phyloP scores from a whole-genome alignment of 1,140 invertebrate species.

The Patella vulgata region DNA sequence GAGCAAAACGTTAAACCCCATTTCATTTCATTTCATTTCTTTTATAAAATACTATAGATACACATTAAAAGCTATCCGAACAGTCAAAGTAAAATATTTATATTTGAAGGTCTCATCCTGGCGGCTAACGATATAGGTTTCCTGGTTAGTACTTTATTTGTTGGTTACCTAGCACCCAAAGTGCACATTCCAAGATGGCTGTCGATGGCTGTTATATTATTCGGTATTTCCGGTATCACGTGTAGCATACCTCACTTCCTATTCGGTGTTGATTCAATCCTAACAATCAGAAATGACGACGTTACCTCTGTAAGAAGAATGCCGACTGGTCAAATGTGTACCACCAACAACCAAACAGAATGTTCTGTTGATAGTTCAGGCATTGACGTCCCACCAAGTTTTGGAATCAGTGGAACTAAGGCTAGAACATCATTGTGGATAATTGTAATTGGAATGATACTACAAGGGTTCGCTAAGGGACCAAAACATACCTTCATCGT shows the following conservation, averaged over 20 bases:
- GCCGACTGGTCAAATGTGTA: background rate
- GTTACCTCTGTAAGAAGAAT: background rate
- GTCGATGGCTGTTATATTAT: conserved; percentile 14
- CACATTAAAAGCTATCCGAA: too few species aligned
- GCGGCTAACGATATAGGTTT: conserved; percentile 44
- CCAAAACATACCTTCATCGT: conserved; percentile 19
- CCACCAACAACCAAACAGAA: too few species aligned
- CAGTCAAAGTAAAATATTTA: too few species aligned
- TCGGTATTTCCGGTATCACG: conserved; percentile 29
- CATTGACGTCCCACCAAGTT: background rate
- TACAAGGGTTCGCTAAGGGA: conserved; percentile 30
- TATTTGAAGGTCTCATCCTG: conserved; percentile 44
- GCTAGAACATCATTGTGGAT: conserved; percentile 16
- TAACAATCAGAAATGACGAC: background rate
- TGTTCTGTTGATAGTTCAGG: too few species aligned
- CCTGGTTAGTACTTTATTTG: conserved; percentile 29
- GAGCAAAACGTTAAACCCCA: too few species aligned
- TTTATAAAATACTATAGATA: too few species aligned
- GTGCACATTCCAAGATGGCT: conserved; percentile 35
- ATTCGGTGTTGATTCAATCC: conserved; percentile 4
- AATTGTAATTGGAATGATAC: conserved; percentile 20
- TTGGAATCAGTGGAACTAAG: background rate
- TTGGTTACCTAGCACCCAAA: conserved; percentile 29
- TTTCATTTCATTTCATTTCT: too few species aligned
- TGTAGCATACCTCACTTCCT: conserved; percentile 37